phyloP scores from a whole-genome alignment of 1,140 invertebrate species.

The Matsumurasca onukii region DNA sequence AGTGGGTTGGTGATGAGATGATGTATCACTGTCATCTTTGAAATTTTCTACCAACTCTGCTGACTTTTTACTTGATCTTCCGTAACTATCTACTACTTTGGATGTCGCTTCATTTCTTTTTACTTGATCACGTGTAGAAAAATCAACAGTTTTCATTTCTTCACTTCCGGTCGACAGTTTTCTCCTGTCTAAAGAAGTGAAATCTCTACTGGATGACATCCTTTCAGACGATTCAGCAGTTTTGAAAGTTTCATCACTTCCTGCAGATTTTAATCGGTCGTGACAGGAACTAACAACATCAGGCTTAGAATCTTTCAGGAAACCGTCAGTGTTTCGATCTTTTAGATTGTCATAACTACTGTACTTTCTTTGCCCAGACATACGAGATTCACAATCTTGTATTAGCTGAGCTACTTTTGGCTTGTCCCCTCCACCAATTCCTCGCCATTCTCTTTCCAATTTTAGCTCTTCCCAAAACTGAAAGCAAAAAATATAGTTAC shows the following conservation, averaged over 20 bases:
- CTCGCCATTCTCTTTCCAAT: constrained; percentile 42
- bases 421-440: constrained; percentile 15
- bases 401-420: constrained; percentile 15
- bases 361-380: constrained; percentile 17
- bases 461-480: constrained; percentile 68
- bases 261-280: constrained; percentile 8
- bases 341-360: constrained; percentile 32
- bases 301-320: constrained; percentile 24
- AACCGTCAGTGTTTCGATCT: constrained; percentile 11
- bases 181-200: neutral
- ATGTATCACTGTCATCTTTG: constrained; percentile 1
- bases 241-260: constrained; percentile 18
- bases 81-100: constrained; percentile 14
- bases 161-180: neutral
- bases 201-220: constrained; percentile 8
- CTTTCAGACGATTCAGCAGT: constrained; percentile 5
- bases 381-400: constrained; percentile 21
- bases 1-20: neutral
- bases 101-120: constrained; percentile 5
- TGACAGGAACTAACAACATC: constrained; percentile 32
- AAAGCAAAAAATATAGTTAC: constrained; percentile 37
- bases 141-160: neutral
- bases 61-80: constrained; percentile 25
- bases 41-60: constrained; percentile 22
- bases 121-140: neutral